phyloP scores from a whole-genome alignment of 92 coral and sea anemone genomes.

The Palythoa grandiflora region DNA sequence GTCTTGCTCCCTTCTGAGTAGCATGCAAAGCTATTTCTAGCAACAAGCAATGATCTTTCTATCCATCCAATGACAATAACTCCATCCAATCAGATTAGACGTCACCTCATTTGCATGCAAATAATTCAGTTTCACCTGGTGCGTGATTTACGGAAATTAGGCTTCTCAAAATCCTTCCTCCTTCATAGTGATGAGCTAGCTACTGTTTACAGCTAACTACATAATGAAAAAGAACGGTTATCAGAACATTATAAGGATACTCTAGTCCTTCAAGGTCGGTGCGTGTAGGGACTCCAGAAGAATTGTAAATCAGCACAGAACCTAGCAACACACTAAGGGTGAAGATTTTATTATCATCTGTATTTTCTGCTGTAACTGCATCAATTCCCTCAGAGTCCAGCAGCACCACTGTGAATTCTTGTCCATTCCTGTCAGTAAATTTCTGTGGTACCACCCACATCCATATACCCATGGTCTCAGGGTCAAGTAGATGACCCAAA shows the following conservation, averaged over 20 bases:
- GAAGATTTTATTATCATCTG: slow-evolving; percentile 73
- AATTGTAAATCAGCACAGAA: slow-evolving; percentile 81
- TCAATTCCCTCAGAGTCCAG: slow-evolving; percentile 89
- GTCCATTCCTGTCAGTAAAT: slow-evolving; percentile 48
- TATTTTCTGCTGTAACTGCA: slow-evolving; percentile 60
- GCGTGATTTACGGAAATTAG: no score
- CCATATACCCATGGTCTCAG: slow-evolving; percentile 81
- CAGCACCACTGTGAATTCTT: slow-evolving; percentile 79
- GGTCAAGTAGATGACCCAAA: slow-evolving; percentile 58
- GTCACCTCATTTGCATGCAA: no score
- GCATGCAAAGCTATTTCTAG: no score
- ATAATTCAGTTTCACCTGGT: no score
- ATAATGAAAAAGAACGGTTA: no score
- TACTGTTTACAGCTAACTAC: no score
- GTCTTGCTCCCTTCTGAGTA: no score
- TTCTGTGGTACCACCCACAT: slow-evolving; percentile 55
- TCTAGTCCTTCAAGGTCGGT: slow-evolving; percentile 69
- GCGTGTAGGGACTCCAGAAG: slow-evolving; percentile 66
- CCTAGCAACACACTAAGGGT: slow-evolving; percentile 78
- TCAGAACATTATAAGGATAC: slow-evolving; percentile 55
- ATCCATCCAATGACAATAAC: no score
- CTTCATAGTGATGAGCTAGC: no score
- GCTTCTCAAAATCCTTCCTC: no score
- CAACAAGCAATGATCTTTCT: no score
- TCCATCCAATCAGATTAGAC: no score